These are phyloP conservation scores for Halcyon senegalensis DNA, from an alignment of 2,113 vertebrate species.

Conservation along the genomic window DNA sequence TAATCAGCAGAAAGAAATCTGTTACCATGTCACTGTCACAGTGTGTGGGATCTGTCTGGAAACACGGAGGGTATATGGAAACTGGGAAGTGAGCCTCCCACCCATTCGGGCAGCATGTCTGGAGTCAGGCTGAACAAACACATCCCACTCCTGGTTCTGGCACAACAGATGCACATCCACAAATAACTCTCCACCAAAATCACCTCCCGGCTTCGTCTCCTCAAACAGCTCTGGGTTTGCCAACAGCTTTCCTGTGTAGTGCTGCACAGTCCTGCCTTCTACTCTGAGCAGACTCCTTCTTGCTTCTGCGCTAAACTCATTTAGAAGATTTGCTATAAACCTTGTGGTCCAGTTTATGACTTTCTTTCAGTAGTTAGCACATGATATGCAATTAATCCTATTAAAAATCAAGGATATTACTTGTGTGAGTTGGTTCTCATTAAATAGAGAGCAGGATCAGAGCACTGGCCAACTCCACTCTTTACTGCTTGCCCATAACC, in stretches of 20 bases:
- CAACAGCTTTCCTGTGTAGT: neutral
- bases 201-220: neutral
- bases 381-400: neutral
- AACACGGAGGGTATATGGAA: constrained; percentile 21
- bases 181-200: neutral
- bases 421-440: neutral
- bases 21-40: neutral
- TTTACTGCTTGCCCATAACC: neutral
- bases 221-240: neutral
- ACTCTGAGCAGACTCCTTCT: neutral
- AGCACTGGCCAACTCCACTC: neutral
- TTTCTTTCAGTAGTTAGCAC: neutral
- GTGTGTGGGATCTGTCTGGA: constrained; percentile 13
- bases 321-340: neutral
- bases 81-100: neutral
- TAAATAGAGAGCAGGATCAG: neutral
- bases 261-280: neutral
- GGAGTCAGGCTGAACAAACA: constrained; percentile 43
- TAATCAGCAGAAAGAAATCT: neutral
- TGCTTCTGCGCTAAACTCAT: neutral
- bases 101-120: neutral
- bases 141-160: neutral
- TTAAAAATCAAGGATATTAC: neutral
- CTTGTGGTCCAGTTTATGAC: neutral
- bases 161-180: neutral